Base-by-base conservation (phyloP, 2,797 vertebrate species). In the Betta splendens region DNA sequence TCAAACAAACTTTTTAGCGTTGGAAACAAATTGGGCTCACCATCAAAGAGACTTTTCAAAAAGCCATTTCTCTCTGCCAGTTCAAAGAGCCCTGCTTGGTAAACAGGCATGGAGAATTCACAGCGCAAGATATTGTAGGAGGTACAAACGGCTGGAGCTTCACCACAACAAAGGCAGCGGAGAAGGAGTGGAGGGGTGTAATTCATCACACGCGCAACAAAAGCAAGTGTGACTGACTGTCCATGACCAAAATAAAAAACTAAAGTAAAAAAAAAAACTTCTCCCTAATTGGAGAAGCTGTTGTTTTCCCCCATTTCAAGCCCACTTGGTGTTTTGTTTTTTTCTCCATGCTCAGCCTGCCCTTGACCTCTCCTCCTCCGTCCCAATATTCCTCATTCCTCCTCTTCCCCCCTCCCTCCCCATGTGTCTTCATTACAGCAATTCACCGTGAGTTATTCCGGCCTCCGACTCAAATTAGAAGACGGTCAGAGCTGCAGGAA, bases 171-270 rank as follows among this genome's bases (percentile, higher is more conserved):
- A 89, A 88, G 86, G 69, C 81, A 60, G 79, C 32, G 58, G 82
- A 79, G 82, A 78, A 81, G 79, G 69, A 80, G 83, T 49, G 82
- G 78, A 83, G 80, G 85, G 80, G 68, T 79, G 86, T 84, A 89
- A 92, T 90, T 89, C 89, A 89, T 88, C 85, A 88, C 80, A 83
- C 71, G 68, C 79, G 86, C 80, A 81, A 88, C 86, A 86, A 85
- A 85, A 84, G 85, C 81, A 73, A 80, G 86, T 79, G 85, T 85
- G 83, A 87, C 82, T 83, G 83, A 88, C 87, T 86, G 86, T 81
- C 89, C 85, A 73, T 89, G 89, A 89, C 85, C 74, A 77, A 77
- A 69, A 69, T 78, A 86, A 87, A 83, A 86, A 88, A 85, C 64
- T 80, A 75, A 79, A 80, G 58, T 59, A 55, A 79, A 77, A 81